Evolutionary conservation across 2,888 invertebrate species (phyloP).

Genomic region (Marronus borbonicus): DNA sequence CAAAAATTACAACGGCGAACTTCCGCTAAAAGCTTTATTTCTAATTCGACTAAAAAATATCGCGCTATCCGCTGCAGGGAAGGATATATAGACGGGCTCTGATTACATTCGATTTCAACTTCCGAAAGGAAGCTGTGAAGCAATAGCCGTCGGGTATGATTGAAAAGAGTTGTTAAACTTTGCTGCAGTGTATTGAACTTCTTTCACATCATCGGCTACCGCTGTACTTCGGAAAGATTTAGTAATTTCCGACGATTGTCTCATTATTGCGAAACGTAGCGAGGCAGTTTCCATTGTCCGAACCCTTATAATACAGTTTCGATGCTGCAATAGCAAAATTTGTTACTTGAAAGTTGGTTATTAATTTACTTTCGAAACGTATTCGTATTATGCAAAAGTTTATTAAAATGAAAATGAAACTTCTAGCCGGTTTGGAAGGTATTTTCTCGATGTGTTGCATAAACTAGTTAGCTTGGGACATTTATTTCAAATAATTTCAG

Average conservation of each 20-base stretch:
- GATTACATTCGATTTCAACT: constrained; percentile 6
- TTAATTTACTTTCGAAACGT: neutral
- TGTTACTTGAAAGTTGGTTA: neutral
- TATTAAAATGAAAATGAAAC: neutral
- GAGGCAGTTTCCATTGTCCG: neutral
- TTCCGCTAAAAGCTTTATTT: neutral
- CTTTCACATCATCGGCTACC: constrained; percentile 13
- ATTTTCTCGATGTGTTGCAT: neutral
- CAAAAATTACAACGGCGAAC: neutral
- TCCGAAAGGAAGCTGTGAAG: constrained; percentile 14
- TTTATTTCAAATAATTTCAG: too few relatives aligned
- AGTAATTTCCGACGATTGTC: constrained; percentile 16
- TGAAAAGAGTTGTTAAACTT: constrained; percentile 35
- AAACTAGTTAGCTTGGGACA: neutral
- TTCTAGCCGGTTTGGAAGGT: neutral
- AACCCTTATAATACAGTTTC: neutral
- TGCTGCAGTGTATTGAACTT: constrained; percentile 18
- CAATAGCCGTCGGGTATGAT: constrained; percentile 29
- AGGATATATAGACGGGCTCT: neutral
- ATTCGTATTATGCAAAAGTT: neutral
- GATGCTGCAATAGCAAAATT: neutral
- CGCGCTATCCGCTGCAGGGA: neutral
- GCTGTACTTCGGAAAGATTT: constrained; percentile 15
- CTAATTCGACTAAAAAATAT: constrained; percentile 1
- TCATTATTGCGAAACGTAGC: neutral